A percentile compares a stretch with the other conserved stretches of the same genome.
phyloP scores from a whole-genome alignment of 2,888 invertebrate species.

The Mesorhabditis spiculigera region DNA sequence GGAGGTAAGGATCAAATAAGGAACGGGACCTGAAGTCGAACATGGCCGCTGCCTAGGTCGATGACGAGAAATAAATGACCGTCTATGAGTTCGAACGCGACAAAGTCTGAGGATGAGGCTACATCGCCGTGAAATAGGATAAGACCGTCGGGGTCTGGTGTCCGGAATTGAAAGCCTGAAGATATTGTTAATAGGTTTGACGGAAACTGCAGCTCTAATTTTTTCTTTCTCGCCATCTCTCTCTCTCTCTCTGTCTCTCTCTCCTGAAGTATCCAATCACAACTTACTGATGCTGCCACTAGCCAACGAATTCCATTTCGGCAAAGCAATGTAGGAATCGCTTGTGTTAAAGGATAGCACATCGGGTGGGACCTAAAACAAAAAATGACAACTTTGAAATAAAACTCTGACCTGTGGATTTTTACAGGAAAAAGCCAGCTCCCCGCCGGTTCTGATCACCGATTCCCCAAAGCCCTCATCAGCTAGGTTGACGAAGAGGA shows the following conservation, averaged over 20 bases:
- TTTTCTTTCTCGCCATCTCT: not conserved
- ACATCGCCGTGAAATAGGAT: slow-evolving; percentile 74
- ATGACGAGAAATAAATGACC: slow-evolving; percentile 87
- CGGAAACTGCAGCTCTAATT: too few species aligned
- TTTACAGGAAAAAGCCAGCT: slow-evolving; percentile 51
- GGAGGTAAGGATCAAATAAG: not conserved
- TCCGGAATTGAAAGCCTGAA: slow-evolving; percentile 72
- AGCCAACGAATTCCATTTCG: slow-evolving; percentile 51
- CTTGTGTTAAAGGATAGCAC: slow-evolving; percentile 48
- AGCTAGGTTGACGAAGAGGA: slow-evolving; percentile 51
- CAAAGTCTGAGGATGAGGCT: slow-evolving; percentile 74
- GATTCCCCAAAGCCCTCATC: slow-evolving; percentile 55
- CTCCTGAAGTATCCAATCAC: not conserved
- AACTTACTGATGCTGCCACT: slow-evolving; percentile 48
- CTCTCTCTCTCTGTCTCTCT: too few species aligned
- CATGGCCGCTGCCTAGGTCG: slow-evolving; percentile 85
- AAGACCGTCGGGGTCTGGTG: slow-evolving; percentile 88
- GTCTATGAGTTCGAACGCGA: slow-evolving; percentile 87
- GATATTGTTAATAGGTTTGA: not conserved
- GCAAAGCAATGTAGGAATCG: slow-evolving; percentile 34
- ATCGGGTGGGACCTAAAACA: slow-evolving; percentile 33
- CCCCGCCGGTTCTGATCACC: slow-evolving; percentile 43
- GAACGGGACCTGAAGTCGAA: slow-evolving; percentile 70
- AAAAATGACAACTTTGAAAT: too few species aligned
- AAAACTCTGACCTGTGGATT: slow-evolving; percentile 21